Conservation (phyloP, 2,113 vertebrate genomes). For the Gavia stellata region DNA sequence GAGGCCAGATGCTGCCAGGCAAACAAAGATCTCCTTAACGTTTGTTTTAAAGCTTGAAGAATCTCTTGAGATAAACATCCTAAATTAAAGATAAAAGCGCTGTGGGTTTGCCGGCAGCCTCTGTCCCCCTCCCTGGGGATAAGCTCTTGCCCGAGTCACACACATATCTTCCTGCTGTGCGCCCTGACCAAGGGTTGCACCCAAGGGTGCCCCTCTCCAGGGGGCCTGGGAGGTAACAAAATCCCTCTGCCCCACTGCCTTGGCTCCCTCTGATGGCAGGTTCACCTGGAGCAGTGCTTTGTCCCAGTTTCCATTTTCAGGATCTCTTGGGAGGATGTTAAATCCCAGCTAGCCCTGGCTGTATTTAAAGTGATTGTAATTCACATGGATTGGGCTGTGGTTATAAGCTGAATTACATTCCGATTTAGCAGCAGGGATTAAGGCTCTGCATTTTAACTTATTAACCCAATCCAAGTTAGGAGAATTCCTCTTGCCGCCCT, state of each 20-base stretch:
- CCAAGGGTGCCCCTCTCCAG: neutral
- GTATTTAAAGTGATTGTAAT: slow-evolving; percentile 70
- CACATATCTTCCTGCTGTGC: neutral
- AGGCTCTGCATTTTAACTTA: slow-evolving; percentile 66
- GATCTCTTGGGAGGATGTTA: slow-evolving; percentile 49
- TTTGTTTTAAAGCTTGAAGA: slow-evolving; percentile 54
- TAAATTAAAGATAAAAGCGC: slow-evolving; percentile 65
- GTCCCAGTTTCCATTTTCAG: slow-evolving; percentile 46
- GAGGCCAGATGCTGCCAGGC: slow-evolving; percentile 51
- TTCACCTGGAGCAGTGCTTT: neutral
- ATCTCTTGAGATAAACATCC: slow-evolving; percentile 55
- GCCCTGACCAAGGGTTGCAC: neutral
- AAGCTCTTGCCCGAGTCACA: neutral
- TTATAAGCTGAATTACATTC: slow-evolving; percentile 70
- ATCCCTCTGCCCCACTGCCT: neutral
- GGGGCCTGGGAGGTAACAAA: neutral
- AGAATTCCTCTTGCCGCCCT: neutral
- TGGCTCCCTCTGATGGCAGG: neutral
- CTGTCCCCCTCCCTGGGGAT: neutral
- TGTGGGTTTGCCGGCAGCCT: neutral
- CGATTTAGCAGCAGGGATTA: slow-evolving; percentile 64
- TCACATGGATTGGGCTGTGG: slow-evolving; percentile 65
- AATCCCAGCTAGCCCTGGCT: slow-evolving; percentile 52
- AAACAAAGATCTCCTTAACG: slow-evolving; percentile 42
- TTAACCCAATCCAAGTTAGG: slow-evolving; percentile 61